phyloP scores from a whole-genome alignment of 2,888 invertebrate species.

The Drosophila trichaetosa region DNA sequence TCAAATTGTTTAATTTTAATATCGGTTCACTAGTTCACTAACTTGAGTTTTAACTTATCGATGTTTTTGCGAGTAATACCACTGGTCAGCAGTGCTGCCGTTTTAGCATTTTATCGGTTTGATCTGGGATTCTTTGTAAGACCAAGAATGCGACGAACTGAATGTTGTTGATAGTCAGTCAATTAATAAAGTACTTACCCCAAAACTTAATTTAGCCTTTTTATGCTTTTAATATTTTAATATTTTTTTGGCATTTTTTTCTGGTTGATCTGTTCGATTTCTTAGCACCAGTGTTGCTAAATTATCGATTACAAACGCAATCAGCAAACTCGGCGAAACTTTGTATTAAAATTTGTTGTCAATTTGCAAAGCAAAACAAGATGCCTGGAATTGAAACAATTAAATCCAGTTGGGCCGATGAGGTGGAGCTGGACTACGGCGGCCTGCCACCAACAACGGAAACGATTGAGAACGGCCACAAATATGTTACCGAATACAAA shows the following conservation, averaged over 20 bases:
- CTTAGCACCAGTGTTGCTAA: background rate
- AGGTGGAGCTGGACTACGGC: constrained; percentile 95
- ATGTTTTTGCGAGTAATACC: background rate
- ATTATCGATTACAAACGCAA: constrained; percentile 25
- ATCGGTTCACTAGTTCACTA: background rate
- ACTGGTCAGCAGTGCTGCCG: background rate
- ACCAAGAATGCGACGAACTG: background rate
- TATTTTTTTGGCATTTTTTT: background rate
- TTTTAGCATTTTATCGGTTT: background rate
- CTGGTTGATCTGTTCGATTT: background rate
- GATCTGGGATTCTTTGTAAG: background rate
- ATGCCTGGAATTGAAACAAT: constrained; percentile 93
- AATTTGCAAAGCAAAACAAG: constrained; percentile 62
- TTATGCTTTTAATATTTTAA: background rate
- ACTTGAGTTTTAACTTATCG: background rate
- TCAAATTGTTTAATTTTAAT: background rate
- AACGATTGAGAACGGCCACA: constrained; percentile 93
- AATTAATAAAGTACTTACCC: background rate
- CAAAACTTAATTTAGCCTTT: background rate
- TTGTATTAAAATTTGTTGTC: constrained; percentile 49
- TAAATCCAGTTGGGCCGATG: constrained; percentile 98
- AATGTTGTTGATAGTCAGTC: background rate
- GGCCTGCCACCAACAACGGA: constrained; percentile 91
- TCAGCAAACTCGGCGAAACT: constrained; percentile 74
- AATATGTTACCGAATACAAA: constrained; percentile 96